Evolutionary conservation across 1,140 invertebrate species (phyloP), one percentile per base, ranked within the genome.

Genomic region (Drosophila repletoides): DNA sequence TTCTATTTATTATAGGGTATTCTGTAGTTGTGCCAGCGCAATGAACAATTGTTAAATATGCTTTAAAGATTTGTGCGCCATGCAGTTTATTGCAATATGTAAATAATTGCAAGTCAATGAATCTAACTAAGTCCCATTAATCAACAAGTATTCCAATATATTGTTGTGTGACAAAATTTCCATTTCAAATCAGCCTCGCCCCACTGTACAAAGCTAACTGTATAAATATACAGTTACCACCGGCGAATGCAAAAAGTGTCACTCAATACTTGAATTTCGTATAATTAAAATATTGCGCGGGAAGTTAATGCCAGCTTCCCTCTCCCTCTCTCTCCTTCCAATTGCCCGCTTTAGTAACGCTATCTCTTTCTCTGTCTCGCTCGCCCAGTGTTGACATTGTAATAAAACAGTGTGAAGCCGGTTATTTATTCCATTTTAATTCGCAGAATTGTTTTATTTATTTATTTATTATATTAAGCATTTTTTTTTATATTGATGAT

Each of bases 161-260:
- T n/a, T n/a, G n/a, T n/a, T n/a, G n/a, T n/a, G n/a, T n/a, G n/a
- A 9, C 36, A 19, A 14, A 26, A 48, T 59, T 34, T 34, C 14
- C 24, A 51, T 51, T 17, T 12, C 15, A 10, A 51, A 58, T 55
- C 3, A 26, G 21, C 14, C 26, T 65, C 26, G 45, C 10, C 29
- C 49, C 64, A 72, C 48, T 67, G 68, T 68, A 6, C n/a, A 28
- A 41, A 10, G 4, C 12, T 70, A 70, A 70, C 67, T 70, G 67
- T 70, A 38, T 24, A 52, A 14, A 40, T 53, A 22, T 10, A 72
- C 68, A 68, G 68, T 68, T 68, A 61, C 9, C 29, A 10, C 12
- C 7, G 19, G 15, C 7, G 29, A 46, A 65, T 15, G 15, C 19
- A 40, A 40, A 49, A 53, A 21, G 33, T 49, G 49, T 48, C 26